phyloP scores from a whole-genome alignment of 2,888 invertebrate genomes.

The Scaptomyza polygonia region DNA sequence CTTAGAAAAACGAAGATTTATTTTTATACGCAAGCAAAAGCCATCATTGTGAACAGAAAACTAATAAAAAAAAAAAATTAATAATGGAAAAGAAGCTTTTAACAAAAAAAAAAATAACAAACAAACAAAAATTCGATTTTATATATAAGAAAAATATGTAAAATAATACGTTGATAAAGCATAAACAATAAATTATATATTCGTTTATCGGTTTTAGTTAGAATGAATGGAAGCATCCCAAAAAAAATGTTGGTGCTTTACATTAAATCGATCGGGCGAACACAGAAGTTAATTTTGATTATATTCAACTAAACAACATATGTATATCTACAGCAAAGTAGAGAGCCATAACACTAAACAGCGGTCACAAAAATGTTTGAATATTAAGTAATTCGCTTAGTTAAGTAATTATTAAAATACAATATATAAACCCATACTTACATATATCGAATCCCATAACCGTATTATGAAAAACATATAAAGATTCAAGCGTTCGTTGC shows the following conservation, averaged over 20 bases:
- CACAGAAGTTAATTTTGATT: slow-evolving; percentile 20
- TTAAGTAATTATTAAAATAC: slow-evolving; percentile 4
- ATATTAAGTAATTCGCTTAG: slow-evolving; percentile 16
- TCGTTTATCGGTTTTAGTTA: slow-evolving; percentile 35
- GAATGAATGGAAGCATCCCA: slow-evolving; percentile 10
- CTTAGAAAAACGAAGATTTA: slow-evolving; percentile 46
- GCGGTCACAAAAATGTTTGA: slow-evolving; percentile 27
- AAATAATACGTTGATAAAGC: slow-evolving; percentile 4
- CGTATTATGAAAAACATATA: slow-evolving; percentile 20
- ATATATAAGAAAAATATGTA: slow-evolving; percentile 9
- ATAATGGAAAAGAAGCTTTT: slow-evolving; percentile 39
- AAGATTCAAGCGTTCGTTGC: slow-evolving; percentile 2
- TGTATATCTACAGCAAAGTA: slow-evolving; percentile 1
- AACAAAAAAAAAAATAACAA: slow-evolving; percentile 1
- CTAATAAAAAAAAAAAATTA: slow-evolving; percentile 3
- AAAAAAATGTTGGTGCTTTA: slow-evolving; percentile 51
- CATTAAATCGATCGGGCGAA: slow-evolving; percentile 22
- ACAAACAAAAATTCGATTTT: slow-evolving; percentile 37
- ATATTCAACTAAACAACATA: neutral
- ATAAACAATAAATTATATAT: neutral
- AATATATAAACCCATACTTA: slow-evolving; percentile 1
- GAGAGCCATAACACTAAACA: slow-evolving; percentile 4
- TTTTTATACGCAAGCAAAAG: slow-evolving; percentile 51
- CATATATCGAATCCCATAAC: slow-evolving; percentile 26
- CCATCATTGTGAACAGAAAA: slow-evolving; percentile 38